Base-by-base conservation (phyloP, 2,113 vertebrate species). In the Puntigrus tetrazona region DNA sequence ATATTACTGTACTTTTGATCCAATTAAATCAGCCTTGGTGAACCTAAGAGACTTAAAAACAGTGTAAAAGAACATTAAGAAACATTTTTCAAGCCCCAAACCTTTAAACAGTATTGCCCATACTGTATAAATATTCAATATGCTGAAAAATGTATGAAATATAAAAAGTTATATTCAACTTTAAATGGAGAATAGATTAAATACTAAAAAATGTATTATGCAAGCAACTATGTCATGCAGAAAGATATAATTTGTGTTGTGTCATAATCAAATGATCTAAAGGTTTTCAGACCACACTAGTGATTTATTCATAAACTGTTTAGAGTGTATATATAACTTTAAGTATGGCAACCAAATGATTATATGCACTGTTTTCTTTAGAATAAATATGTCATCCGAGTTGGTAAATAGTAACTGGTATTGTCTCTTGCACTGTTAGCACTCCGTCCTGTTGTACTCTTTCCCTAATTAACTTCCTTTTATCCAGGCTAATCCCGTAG, bases 401-500 rank as follows among this genome's bases (percentile, higher is more conserved):
- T 59, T 57, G 22, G 22, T 78, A 65, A 80, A 80, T 80, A 27
- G 7, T 80, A 65, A 61, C 36, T 41, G 22, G 4, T 16, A 61
- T 78, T 57, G 25, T 63, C 57, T 43, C 5, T 14, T 13, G 22
- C 7, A 52, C 38, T 69, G 18, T 31, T 52, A 50, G 43, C 3
- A 45, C 79, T 52, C 27, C 20, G 27, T 43, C 57, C 16, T 47
- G 25, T 18, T 0, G 6, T 34, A 13, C 41, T 81, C 20, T 52
- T 70, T 81, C 45, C 31, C 45, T 81, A 18, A 81, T 69, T n/a
- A 70, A 81, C 79, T 31, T 70, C 20, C 65, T 70, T 38, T 81
- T 29, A 55, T 36, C 79, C 79, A 25, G 65, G 45, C 41, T 81
- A 81, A 81, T 81, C 79, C 45, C 2, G 22, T 72, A 22, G 2